Evolutionary conservation across 1,140 invertebrate species (phyloP), one percentile per base, ranked within the genome.

Genomic region (Eurosta solidaginis): DNA sequence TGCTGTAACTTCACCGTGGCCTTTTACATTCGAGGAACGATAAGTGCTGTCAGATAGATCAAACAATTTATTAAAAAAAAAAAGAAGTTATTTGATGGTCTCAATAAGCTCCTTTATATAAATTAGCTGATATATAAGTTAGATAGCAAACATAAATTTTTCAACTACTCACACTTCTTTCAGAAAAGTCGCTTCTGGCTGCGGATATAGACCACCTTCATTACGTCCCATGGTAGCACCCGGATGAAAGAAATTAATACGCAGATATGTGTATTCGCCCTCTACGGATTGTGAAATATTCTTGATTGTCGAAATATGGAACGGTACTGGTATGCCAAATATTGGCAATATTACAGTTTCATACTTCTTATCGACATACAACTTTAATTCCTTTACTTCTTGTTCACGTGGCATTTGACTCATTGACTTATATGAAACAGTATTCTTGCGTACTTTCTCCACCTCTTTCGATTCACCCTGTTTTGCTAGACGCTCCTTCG

Each of bases 241-340:
- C 33, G 98, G 98, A 89, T 99, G 97, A 88, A 98, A 98, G 88
- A 99, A 99, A 88, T 99, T 99, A 81, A 99, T 96, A 86, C 98
- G 92, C 78, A 99, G 92, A 89, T 99, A 99, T 0, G 98, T 99
- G 87, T 99, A 99, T 88, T 99, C 98, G 44, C 98, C 98, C 89
- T 99, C 98, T 22, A 99, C 96, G 1, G 96, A 97, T 86, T 98
- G 96, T 29, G 96, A 98, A 84, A 99, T 98, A 88, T 99, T 99
- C 90, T 99, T 99, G 68, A 99, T 97, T 3, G 96, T 99, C 0
- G 97, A 97, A 88, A 99, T 99, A 87, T 99, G 98, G 88, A 98
- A 99, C 77, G 98, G 98, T 79, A 98, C 96, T 7, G 97, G 94
- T 52, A 97, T 91, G 74, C 98, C 98, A 90, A 97, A 98, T 81